Base-by-base conservation (phyloP, 2,797 vertebrate species). In the Meda fulgida region DNA sequence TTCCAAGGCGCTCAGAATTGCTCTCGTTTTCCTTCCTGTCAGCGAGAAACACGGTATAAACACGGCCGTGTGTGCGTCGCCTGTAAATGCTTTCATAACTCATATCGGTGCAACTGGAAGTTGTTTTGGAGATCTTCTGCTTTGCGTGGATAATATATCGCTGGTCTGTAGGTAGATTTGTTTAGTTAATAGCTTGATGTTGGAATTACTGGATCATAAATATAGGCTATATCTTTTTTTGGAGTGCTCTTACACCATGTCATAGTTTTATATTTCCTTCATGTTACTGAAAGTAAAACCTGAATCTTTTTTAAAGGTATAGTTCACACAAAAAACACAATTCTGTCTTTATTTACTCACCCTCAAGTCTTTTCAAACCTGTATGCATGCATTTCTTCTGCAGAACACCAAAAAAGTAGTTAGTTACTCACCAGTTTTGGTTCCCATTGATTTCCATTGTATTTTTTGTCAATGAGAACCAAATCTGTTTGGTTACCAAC, bases 11-110 rank as follows among this genome's bases (percentile, higher is more conserved):
- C 96, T 95, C 96, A 96, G 96, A 96, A 94, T 96, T 96, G 95
- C 96, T 96, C 95, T 96, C 92, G 95, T 95, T 95, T 94, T 91
- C 91, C 94, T 96, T 95, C 95, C 95, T 97, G 96, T 97, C 97
- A 97, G 96, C 95, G 96, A 97, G 97, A 98, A 98, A 97, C 97
- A 96, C 96, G 96, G 95, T 94, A 97, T 97, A 97, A 97, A 97
- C 95, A 96, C 90, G 91, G 95, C 96, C 94, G 93, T 96, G 96
- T 96, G 94, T 93, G 92, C 92, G 94, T 92, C 93, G 91, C 91
- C 90, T 92, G 93, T 96, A 97, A 97, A 97, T 95, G 96, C 95
- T 96, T 96, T 96, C 95, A 97, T 98, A 97, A 97, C 94, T 97
- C 97, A 96, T 95, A 95, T 95, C 97, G 96, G 91, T 91, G 92